Evolutionary conservation across 1,140 invertebrate genomes (phyloP).

Genomic region (Rhopalosiphum padi): DNA sequence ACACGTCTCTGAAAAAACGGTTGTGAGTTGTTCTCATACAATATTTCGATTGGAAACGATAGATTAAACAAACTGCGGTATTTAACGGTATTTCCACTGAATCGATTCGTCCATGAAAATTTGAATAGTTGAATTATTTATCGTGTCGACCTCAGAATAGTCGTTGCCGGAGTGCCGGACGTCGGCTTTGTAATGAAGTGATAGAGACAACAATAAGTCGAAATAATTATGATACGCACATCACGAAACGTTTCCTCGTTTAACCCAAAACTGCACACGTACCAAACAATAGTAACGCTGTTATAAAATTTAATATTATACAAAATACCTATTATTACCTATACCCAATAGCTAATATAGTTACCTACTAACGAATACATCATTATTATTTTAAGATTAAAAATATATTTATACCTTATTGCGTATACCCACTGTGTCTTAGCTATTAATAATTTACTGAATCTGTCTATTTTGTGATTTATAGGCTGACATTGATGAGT

Average conservation of each 20-base stretch:
- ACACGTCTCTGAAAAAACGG: not conserved
- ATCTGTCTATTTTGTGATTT: conserved; percentile 40
- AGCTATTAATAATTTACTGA: not conserved
- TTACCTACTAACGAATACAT: not conserved
- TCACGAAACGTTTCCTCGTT: not conserved
- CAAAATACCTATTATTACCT: no score
- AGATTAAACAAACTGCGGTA: not conserved
- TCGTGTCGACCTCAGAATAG: not conserved
- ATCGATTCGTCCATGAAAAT: not conserved
- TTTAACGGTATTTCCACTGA: not conserved
- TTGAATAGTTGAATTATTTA: conserved; percentile 1
- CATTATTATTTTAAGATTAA: not conserved
- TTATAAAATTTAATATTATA: not conserved
- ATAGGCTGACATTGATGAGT: conserved; percentile 73
- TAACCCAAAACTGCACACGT: not conserved
- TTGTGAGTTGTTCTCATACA: not conserved
- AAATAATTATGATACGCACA: not conserved
- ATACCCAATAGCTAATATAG: no score
- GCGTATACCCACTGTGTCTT: not conserved
- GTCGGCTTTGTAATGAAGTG: not conserved
- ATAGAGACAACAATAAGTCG: not conserved
- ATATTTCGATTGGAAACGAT: not conserved
- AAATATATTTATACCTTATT: not conserved
- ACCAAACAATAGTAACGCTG: not conserved
- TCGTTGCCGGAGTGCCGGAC: not conserved